Conservation (phyloP, 2,113 vertebrate genomes). For the Prolemur simus region DNA sequence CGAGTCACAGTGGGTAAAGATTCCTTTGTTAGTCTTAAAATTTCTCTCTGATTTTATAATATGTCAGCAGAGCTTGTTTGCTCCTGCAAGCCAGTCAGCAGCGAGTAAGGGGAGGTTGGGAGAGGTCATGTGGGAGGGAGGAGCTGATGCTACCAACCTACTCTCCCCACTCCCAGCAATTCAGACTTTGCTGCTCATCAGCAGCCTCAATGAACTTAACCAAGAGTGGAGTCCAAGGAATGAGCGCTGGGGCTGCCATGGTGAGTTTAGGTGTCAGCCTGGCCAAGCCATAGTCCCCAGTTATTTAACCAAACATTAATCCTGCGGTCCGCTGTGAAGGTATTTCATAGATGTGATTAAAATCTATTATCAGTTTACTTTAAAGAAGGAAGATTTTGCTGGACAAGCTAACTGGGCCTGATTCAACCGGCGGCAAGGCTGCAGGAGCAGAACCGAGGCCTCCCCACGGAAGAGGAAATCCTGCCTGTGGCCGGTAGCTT, state of each 20-base stretch:
- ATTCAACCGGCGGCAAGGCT: background rate
- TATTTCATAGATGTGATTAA: background rate
- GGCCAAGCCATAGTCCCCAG: background rate
- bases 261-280: background rate
- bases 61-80: background rate
- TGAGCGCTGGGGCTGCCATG: rapidly evolving
- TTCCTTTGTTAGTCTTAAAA: background rate
- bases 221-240: background rate
- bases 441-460: background rate
- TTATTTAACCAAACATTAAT: background rate
- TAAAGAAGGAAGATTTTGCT: background rate
- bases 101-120: background rate
- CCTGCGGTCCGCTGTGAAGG: background rate
- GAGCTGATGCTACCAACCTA: rapidly evolving
- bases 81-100: background rate
- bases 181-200: background rate
- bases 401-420: background rate
- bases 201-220: background rate
- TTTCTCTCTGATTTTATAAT: background rate
- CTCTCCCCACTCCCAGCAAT: rapidly evolving
- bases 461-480: background rate
- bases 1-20: background rate
- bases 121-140: background rate
- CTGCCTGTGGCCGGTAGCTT: background rate
- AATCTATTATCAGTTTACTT: background rate